Percentiles rank a stretch among this genome's conserved stretches.
phyloP scores from a whole-genome alignment of 2,888 invertebrate species.

The Ennomos erosarius region DNA sequence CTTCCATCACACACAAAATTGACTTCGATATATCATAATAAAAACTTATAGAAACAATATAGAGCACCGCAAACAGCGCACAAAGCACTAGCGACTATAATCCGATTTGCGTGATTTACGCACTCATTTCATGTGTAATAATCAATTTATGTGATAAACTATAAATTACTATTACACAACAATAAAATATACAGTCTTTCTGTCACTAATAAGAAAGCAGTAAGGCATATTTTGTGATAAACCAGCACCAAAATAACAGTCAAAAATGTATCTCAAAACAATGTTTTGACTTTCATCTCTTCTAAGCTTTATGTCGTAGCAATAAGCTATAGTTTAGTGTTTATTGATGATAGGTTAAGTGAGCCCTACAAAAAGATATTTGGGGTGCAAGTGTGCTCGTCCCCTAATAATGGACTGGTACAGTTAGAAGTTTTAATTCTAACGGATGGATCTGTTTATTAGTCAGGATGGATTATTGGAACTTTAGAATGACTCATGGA shows the following conservation, averaged over 20 bases:
- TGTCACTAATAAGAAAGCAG: constrained; percentile 10
- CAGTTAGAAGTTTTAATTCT: constrained; percentile 60
- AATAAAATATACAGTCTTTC: constrained; percentile 12
- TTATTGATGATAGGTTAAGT: constrained; percentile 10
- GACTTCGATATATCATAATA: constrained; percentile 36
- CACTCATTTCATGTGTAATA: constrained; percentile 68
- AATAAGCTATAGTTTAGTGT: constrained; percentile 13
- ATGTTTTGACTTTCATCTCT: constrained; percentile 5
- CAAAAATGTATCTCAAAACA: neutral
- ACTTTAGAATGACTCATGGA: constrained; percentile 4
- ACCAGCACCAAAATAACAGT: neutral
- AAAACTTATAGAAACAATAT: constrained; percentile 51
- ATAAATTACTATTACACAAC: constrained; percentile 67
- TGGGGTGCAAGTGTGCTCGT: constrained; percentile 30
- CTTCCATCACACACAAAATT: constrained; percentile 26
- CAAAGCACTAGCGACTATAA: constrained; percentile 44
- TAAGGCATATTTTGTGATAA: constrained; percentile 34
- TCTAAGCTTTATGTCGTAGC: neutral
- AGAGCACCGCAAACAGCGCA: constrained; percentile 41
- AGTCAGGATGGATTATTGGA: constrained; percentile 8
- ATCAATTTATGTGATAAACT: constrained; percentile 78
- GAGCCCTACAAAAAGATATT: constrained; percentile 30
- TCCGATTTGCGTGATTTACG: constrained; percentile 73
- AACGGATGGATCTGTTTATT: constrained; percentile 42
- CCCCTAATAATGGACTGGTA: constrained; percentile 67